phyloP scores from a whole-genome alignment of 92 coral and sea anemone genomes.

The Porites cylindrica region DNA sequence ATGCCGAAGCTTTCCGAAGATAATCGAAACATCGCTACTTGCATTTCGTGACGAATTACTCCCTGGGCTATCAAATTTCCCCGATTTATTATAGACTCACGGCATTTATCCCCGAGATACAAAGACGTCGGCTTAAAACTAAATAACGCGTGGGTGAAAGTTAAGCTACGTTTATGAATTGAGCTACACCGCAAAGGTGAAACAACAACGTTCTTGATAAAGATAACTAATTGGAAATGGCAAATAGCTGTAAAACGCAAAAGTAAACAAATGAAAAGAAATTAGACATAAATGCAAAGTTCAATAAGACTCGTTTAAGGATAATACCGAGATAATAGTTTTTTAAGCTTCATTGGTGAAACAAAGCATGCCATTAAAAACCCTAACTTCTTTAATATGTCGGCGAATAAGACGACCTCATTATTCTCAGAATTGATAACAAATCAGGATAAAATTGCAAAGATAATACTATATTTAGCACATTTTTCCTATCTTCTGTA shows the following conservation, averaged over 20 bases:
- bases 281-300: too few relatives aligned
- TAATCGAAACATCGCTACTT: not conserved
- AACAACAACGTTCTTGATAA: not conserved
- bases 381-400: not conserved
- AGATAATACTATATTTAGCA: not conserved
- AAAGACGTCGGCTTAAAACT: too few relatives aligned
- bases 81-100: too few relatives aligned
- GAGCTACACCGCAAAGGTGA: not conserved
- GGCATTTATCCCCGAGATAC: too few relatives aligned
- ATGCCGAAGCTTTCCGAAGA: not conserved
- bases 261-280: not conserved
- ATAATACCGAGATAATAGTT: not conserved
- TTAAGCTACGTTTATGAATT: too few relatives aligned
- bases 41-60: too few relatives aligned
- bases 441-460: conserved; percentile 1
- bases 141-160: too few relatives aligned
- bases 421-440: not conserved
- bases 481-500: conserved; percentile 2
- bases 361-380: not conserved
- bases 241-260: not conserved
- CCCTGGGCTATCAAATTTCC: too few relatives aligned
- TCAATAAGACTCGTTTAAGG: too few relatives aligned
- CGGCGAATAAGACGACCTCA: not conserved
- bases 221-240: not conserved
- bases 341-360: not conserved